phyloP scores from a whole-genome alignment of 2,113 vertebrate genomes.

The Desmodus rotundus region DNA sequence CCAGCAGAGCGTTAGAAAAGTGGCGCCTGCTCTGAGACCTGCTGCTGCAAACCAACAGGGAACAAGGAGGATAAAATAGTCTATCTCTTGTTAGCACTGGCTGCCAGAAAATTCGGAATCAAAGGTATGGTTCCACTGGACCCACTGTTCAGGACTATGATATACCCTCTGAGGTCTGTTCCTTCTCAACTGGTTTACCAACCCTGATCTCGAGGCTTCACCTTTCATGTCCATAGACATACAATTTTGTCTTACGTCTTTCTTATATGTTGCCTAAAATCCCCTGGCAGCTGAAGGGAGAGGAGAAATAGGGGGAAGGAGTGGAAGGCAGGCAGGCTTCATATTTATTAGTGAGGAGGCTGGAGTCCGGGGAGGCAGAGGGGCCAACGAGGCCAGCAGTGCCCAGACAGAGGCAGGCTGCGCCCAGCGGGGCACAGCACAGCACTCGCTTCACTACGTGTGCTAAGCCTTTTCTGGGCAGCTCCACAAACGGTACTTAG shows the following conservation, averaged over 20 bases:
- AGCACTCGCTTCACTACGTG: neutral
- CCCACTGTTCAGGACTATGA: neutral
- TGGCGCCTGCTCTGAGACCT: neutral
- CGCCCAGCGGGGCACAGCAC: neutral
- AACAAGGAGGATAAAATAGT: neutral
- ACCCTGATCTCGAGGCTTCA: neutral
- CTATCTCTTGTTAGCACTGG: neutral
- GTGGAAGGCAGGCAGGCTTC: neutral
- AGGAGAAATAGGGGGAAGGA: neutral
- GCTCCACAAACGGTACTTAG: neutral
- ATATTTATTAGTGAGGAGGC: fast-evolving
- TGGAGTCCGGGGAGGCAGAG: neutral
- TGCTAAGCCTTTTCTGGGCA: neutral
- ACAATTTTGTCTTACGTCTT: neutral
- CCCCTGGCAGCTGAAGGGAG: neutral
- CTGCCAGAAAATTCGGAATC: neutral
- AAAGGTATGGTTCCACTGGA: neutral
- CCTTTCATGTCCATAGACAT: neutral
- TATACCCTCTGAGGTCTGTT: neutral
- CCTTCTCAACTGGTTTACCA: neutral
- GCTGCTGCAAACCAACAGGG: neutral
- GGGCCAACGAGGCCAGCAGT: fast-evolving
- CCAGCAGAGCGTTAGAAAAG: neutral
- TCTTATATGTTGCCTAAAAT: neutral
- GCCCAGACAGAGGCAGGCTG: neutral